Base-by-base conservation (phyloP, 2,888 invertebrate genomes). In the Bombylius discolor region DNA sequence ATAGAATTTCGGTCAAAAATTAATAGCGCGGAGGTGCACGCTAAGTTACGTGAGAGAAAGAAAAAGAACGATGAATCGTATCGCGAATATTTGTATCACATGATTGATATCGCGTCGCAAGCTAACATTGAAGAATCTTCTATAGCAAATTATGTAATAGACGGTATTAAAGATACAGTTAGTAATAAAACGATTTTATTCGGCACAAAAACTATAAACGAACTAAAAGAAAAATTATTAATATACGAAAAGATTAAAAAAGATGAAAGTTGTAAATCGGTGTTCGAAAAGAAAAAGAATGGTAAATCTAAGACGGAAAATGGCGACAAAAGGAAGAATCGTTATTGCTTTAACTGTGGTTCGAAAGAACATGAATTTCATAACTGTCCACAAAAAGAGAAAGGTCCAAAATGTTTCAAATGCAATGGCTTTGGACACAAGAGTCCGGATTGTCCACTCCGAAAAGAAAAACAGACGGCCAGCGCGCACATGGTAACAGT, bases 21-120 rank as follows among this genome's bases (percentile, higher is more conserved):
- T n/a, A 54, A 45, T 32, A 46, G 51, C 13, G 53, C 39, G 7
- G 58, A 58, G 3, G 54, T 58, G 8, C 52, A 56, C 11, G 54
- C 36, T 49, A n/a, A 52, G 49, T 33, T 56, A 4, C 47, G 50
- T 7, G 52, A 56, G 49, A 50, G 52, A 8, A 59, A 56, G 36
- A 59, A 56, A 14, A 47, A 42, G 6, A 14, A 23, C 34, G 46
- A 33, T 12, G 56, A 58, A 49, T 53, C 49, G 36, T 49, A 51
- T 39, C 49, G 52, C 31, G 58, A 58, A 50, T 58, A 52, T 55
- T 49, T 59, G 11, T 59, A 59, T n/a, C 33, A 48, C 9, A 56
- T 59, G 55, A 51, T 56, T 13, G 56, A 58, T 46, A 56, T 58
- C 34, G 53, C 53, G 1, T 53, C 55, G 34, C 58, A 58, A 34